Evolutionary conservation across 2,797 vertebrate genomes (phyloP).

Genomic region (Hemibagrus guttatus): DNA sequence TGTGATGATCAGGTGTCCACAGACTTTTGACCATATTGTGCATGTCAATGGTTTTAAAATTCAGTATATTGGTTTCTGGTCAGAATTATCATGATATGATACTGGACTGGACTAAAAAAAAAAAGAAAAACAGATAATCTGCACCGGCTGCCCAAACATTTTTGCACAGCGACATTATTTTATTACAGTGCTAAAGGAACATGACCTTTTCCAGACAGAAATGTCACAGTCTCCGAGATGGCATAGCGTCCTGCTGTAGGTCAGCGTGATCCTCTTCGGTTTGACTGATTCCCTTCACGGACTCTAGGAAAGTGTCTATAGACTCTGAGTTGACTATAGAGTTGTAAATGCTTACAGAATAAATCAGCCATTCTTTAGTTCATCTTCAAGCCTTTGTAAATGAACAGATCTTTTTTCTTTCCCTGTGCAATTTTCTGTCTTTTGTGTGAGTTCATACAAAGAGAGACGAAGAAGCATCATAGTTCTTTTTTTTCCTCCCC

Average conservation of each 20-base stretch:
- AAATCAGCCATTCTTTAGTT: slow-evolving; percentile 7
- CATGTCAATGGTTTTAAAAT: background rate
- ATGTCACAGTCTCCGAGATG: slow-evolving; percentile 23
- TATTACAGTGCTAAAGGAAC: background rate
- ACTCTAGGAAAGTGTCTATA: slow-evolving; percentile 9
- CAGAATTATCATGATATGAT: background rate
- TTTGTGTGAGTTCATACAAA: background rate
- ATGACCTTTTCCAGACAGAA: background rate
- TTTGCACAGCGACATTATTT: background rate
- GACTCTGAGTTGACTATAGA: background rate
- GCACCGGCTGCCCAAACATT: background rate
- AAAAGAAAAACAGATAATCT: too few relatives aligned
- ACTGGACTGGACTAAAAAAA: too few relatives aligned
- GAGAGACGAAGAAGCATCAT: background rate
- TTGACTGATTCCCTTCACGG: background rate
- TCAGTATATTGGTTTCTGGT: background rate
- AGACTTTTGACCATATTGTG: too few relatives aligned
- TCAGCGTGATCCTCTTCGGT: slow-evolving; percentile 30
- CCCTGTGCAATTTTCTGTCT: background rate
- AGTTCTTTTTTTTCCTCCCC: background rate
- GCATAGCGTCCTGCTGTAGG: slow-evolving; percentile 12
- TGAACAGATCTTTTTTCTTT: background rate
- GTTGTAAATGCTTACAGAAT: background rate
- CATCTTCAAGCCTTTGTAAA: background rate
- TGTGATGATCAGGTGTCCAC: too few relatives aligned